phyloP scores from a whole-genome alignment of 2,888 invertebrate species.

The Seira musarum region DNA sequence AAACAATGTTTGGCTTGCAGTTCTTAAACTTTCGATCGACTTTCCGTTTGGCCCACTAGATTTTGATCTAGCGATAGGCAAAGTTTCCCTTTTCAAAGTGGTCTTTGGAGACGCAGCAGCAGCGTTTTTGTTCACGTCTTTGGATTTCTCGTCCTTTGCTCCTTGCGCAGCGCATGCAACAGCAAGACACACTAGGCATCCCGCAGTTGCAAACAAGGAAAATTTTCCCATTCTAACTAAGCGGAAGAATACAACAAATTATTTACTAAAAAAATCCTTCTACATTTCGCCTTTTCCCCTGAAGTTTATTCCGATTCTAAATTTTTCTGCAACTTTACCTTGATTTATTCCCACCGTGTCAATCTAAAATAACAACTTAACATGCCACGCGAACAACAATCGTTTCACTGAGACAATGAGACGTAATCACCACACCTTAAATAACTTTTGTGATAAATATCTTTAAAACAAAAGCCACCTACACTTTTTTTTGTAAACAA shows the following conservation, averaged over 20 bases:
- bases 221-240: constrained; percentile 41
- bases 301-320: too few species aligned
- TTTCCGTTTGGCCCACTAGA: constrained; percentile 24
- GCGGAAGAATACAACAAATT: too few species aligned
- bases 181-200: constrained; percentile 10
- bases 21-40: constrained; percentile 43
- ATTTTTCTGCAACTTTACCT: too few species aligned
- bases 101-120: constrained; percentile 18
- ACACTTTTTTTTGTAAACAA: too few species aligned
- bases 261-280: too few species aligned
- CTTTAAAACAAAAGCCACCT: too few species aligned
- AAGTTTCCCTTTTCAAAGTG: constrained; percentile 29
- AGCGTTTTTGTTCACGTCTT: constrained; percentile 21
- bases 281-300: too few species aligned
- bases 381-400: constrained; percentile 24
- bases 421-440: constrained; percentile 44
- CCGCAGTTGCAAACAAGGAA: neutral
- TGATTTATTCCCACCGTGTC: too few species aligned
- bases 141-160: constrained; percentile 23
- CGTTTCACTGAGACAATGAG: constrained; percentile 42
- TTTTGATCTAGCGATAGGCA: constrained; percentile 5
- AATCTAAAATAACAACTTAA: constrained; percentile 16
- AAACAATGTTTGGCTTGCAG: constrained; percentile 51
- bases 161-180: constrained; percentile 4
- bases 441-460: constrained; percentile 43